A percentile compares a stretch with the other conserved stretches of the same genome.
Conservation (phyloP, 2,888 invertebrate genomes). For the Synanthedon tipuliformis region DNA sequence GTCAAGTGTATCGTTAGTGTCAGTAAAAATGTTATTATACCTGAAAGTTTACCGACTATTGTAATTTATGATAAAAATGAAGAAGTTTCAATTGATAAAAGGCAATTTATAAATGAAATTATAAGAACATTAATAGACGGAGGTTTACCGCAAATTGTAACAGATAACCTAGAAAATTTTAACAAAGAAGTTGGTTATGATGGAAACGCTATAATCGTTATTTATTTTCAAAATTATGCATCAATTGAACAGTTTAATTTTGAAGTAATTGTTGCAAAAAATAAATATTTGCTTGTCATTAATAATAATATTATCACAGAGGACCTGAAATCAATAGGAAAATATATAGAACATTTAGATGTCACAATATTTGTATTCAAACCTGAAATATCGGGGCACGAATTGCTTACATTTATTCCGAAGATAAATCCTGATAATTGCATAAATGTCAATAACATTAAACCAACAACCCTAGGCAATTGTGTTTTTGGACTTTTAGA, state of each 20-base stretch:
- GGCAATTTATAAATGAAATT: neutral
- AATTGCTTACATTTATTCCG: constrained; percentile 24
- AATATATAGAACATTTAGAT: no score
- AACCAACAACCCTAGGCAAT: constrained; percentile 17
- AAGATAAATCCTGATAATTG: constrained; percentile 27
- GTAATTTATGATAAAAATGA: neutral
- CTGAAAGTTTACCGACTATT: constrained; percentile 3
- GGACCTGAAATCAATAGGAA: constrained; percentile 3
- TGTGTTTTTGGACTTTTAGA: constrained; percentile 23
- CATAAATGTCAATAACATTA: constrained; percentile 9
- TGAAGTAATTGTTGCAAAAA: constrained; percentile 9
- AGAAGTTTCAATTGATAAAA: neutral
- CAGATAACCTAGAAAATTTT: neutral
- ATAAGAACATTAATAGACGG: constrained; percentile 1
- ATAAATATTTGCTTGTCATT: constrained; percentile 25
- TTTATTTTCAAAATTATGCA: constrained; percentile 17
- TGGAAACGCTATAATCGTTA: constrained; percentile 12
- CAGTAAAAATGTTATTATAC: neutral
- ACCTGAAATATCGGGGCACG: constrained; percentile 7
- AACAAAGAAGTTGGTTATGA: constrained; percentile 3
- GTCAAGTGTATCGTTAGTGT: neutral
- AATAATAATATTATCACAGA: constrained; percentile 21
- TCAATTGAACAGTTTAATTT: constrained; percentile 10
- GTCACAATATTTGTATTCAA: no score
- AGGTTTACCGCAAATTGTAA: neutral